phyloP scores from a whole-genome alignment of 2,888 invertebrate genomes.

The Andrena hattorfiana region DNA sequence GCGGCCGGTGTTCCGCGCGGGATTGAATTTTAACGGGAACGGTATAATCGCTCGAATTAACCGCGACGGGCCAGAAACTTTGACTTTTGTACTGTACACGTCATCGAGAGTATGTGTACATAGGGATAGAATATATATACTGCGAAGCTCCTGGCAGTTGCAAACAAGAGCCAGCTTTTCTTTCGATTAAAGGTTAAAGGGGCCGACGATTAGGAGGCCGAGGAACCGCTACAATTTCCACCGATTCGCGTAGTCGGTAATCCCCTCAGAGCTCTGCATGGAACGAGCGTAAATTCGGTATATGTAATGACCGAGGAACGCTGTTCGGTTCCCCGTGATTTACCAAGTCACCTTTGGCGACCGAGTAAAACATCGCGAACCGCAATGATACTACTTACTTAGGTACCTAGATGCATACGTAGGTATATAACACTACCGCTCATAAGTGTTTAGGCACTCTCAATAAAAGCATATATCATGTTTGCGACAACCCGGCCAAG shows the following conservation, averaged over 20 bases:
- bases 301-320: slow-evolving; percentile 61
- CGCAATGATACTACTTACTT: slow-evolving; percentile 44
- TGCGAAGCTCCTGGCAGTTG: slow-evolving; percentile 12
- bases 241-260: slow-evolving; percentile 46
- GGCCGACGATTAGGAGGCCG: slow-evolving; percentile 1
- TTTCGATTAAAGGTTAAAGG: slow-evolving; percentile 52
- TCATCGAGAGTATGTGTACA: background rate
- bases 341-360: slow-evolving; percentile 75
- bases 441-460: too few relatives aligned
- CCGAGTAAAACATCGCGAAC: slow-evolving; percentile 73
- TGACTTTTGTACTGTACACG: slow-evolving; percentile 19
- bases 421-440: too few relatives aligned
- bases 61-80: slow-evolving; percentile 30
- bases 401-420: too few relatives aligned
- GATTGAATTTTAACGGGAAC: slow-evolving; percentile 49
- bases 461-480: too few relatives aligned
- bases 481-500: too few relatives aligned
- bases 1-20: slow-evolving; percentile 44
- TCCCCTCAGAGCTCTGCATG: slow-evolving; percentile 33
- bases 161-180: slow-evolving; percentile 45
- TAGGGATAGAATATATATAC: too few relatives aligned
- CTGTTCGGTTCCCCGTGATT: slow-evolving; percentile 76
- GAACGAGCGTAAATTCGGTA: slow-evolving; percentile 70
- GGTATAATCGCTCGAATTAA: slow-evolving; percentile 51
- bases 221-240: slow-evolving; percentile 46